Evolutionary conservation across 2,888 invertebrate species (phyloP), one percentile per base, ranked within the genome.

Genomic region (Heliconius sara): DNA sequence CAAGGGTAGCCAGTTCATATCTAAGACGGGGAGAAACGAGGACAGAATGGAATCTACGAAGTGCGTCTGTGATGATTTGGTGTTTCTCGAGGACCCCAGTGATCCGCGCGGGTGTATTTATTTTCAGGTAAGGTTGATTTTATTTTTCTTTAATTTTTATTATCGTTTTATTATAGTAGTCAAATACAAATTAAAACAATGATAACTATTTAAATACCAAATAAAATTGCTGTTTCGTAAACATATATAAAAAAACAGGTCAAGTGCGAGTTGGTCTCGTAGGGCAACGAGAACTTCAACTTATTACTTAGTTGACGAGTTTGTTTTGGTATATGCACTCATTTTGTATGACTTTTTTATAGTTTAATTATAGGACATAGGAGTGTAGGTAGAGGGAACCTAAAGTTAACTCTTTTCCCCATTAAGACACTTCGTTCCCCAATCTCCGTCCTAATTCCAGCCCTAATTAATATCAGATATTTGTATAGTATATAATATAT

Each of bases 31-130:
- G 22, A 72, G 27, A 30, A 22, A 30, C 19, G 72, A 72, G 12
- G 72, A 72, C 12, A 57, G 30, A 72, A 39, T 43, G 16, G 72
- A 72, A 10, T 30, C 22, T 9, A 25, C 79, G 47, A 79, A 77
- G 19, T 92, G 92, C 72, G 80, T 84, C 0, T 92, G 93, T 71
- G 83, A 80, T 0, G 92, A 92, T 16, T 84, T 86, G 0, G 89
- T 94, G 3, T 80, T 89, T 12, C 80, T 94, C 0, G 95, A 95
- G 81, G 93, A 95, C 65, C 92, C 93, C 0, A 88, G 94, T 74
- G 94, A 96, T 76, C 96, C 96, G 0, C 91, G 93, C 57, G 96
- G 97, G 0, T 96, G 96, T 77, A 91, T 96, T 25, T 97, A 95
- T 86, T 97, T 97, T 84, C 96, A 97, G 93, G 96, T 96, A 65